A percentile compares a stretch with the other conserved stretches of the same genome.
Conservation (phyloP, 30 jellyfish, hydroid and myxozoan genomes). For the Aurelia sp. region DNA sequence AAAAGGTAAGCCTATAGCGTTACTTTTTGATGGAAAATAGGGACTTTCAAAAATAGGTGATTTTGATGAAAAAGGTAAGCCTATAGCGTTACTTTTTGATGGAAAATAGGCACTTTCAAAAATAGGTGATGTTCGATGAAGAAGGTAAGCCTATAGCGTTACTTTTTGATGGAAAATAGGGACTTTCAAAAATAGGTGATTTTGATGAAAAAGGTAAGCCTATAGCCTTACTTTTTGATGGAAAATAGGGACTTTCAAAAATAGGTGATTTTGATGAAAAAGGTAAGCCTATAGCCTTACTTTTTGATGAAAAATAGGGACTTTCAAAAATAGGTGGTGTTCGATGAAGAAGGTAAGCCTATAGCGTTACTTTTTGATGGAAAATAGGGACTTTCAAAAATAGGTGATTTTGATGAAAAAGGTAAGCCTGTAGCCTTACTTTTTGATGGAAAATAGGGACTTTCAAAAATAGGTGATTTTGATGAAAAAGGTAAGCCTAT, state of each 20-base stretch:
- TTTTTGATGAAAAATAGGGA: neutral
- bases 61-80: neutral
- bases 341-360: neutral
- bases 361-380: neutral
- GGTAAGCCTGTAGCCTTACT: neutral
- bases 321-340: neutral
- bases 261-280: neutral
- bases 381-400: neutral
- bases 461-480: neutral
- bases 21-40: neutral
- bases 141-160: neutral
- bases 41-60: neutral
- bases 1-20: conserved; percentile 4
- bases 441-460: neutral
- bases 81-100: neutral
- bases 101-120: neutral
- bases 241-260: neutral
- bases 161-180: neutral
- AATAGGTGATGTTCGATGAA: neutral
- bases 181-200: neutral
- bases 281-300: neutral
- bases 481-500: neutral
- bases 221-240: neutral
- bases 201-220: neutral
- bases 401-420: neutral